Evolutionary conservation across 2,113 vertebrate genomes (phyloP).

Genomic region (Cygnus atratus): DNA sequence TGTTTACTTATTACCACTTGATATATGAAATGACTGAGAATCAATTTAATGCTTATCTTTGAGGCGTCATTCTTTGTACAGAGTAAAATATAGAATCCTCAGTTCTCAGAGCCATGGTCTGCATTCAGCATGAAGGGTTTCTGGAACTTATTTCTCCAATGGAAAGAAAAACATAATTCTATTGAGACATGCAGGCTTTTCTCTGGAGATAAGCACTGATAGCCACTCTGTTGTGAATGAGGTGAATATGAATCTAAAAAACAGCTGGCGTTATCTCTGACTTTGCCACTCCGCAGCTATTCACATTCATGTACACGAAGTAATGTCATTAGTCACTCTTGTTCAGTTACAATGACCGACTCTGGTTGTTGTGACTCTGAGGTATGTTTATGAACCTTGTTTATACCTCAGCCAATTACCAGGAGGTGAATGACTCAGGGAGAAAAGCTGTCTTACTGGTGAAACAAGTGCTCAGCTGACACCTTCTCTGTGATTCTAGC

Average conservation of each 20-base stretch:
- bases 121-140: background rate
- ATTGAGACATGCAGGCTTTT: background rate
- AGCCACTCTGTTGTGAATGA: background rate
- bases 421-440: background rate
- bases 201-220: background rate
- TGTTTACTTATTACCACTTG: background rate
- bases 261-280: background rate
- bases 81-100: background rate
- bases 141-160: background rate
- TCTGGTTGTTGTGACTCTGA: background rate
- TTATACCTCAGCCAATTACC: background rate
- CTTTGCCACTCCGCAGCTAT: background rate
- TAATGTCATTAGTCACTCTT: background rate
- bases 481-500: background rate
- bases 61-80: background rate
- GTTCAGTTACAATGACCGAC: background rate
- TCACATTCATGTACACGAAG: background rate
- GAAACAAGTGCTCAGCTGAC: background rate
- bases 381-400: background rate
- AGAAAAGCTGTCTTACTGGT: background rate
- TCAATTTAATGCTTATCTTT: background rate
- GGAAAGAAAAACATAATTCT: background rate
- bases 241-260: background rate
- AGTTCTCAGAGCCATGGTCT: background rate
- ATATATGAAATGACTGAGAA: background rate